Base-by-base conservation (phyloP, 2,113 vertebrate species). In the Amia ocellicauda region DNA sequence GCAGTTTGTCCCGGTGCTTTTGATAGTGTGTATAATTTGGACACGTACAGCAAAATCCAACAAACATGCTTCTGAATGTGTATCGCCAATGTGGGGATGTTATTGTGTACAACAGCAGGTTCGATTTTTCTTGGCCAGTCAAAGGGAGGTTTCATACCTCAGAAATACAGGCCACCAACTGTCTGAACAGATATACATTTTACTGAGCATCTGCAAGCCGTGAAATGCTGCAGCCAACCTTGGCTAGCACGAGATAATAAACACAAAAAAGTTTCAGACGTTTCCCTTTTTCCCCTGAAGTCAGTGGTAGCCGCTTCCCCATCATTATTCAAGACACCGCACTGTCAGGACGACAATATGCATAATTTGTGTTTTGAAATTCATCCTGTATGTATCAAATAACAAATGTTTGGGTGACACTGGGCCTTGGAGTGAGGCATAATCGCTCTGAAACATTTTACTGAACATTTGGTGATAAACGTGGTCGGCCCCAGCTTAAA, bases 401-500 rank as follows among this genome's bases (percentile, higher is more conserved):
- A 82, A 78, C 81, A 81, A 85, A 84, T 80, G 80, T 83, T 85
- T 75, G 75, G 20, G 79, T 74, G 63, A 78, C 29, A 49, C 36
- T 26, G 36, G 29, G 47, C 51, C 65, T 52, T 49, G 47, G 27
- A 66, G 45, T 13, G 16, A 28, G 62, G 75, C 78, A 81, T 90
- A 84, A 89, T 87, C 87, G 80, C 81, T 81, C 77, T 75, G 83
- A 87, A 93, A 91, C 89, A 96, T 97, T 93, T 97, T 90, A 83
- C 87, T 79, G 89, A 94, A 91, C 93, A 94, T 95, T 98, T 96
- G 93, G 93, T 88, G 92, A 91, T 90, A 88, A 87, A 80, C 83
- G 81, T 81, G 89, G 86, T 86, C 90, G 81, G 89, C 90, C 89
- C 88, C 91, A 89, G 93, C 94, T 98, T 99, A 98, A 94, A 94